These are phyloP conservation scores for Ricordea florida DNA, from an alignment of 92 coral and sea anemone genomes.

Conservation along the genomic window DNA sequence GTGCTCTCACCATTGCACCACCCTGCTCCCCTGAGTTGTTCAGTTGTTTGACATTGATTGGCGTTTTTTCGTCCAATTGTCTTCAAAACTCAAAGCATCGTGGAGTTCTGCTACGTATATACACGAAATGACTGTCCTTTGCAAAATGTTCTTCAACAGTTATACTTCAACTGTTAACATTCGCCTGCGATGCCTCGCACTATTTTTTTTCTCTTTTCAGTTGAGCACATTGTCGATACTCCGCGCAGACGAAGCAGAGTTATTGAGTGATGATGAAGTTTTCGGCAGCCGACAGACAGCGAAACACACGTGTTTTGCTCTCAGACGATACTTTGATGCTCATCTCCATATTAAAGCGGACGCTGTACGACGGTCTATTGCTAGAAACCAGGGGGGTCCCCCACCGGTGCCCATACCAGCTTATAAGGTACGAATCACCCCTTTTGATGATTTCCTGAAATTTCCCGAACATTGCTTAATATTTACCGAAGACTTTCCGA, in stretches of 20 bases:
- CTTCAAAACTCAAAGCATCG: no score
- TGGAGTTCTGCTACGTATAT: no score
- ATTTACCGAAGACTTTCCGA: neutral
- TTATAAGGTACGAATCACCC: constrained; percentile 80
- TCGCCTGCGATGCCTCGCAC: neutral
- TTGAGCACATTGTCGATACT: constrained; percentile 92
- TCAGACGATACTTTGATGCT: constrained; percentile 92
- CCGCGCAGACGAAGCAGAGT: constrained; percentile 88
- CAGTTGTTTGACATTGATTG: no score
- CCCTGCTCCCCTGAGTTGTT: no score
- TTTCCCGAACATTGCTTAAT: neutral
- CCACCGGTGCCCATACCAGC: constrained; percentile 94
- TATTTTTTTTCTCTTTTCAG: constrained; percentile 26
- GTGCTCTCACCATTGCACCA: no score
- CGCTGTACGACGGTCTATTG: constrained; percentile 74
- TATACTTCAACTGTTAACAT: neutral
- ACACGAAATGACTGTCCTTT: no score
- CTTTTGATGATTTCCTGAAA: neutral
- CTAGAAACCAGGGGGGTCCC: constrained; percentile 76
- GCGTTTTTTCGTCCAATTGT: no score
- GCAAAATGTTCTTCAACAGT: no score
- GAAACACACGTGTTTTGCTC: constrained; percentile 91
- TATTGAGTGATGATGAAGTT: constrained; percentile 92
- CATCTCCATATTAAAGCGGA: constrained; percentile 88
- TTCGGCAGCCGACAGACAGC: constrained; percentile 95